Evolutionary conservation across 1,140 invertebrate species (phyloP), one percentile per base, ranked within the genome.

Genomic region (Vanessa atalanta): DNA sequence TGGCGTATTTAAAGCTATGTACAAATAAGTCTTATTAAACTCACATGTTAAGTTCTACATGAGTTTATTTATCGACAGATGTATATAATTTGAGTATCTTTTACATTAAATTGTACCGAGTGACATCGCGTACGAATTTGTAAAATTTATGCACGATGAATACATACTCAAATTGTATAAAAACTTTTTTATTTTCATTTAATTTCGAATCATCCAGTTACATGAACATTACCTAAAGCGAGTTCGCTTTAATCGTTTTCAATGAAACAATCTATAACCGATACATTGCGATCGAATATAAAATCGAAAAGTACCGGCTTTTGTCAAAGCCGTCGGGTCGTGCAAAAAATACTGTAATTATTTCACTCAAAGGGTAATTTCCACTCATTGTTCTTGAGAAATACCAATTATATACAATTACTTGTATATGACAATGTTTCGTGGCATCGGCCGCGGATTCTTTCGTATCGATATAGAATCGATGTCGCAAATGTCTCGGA

Each of bases 381-480:
- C 73, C 81, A 77, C 83, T 92, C 90, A 92, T 92, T 92, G 90
- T 92, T 92, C 90, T 90, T 84, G 79, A 88, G 89, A 92, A 92
- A 90, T 87, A 88, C 86, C 90, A 92, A 92, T 92, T 92, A 92
- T 92, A 89, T 91, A 91, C 89, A 92, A 92, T 91, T 92, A 92
- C 88, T 84, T 83, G 85, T 90, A 88, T 92, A 90, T 91, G 86
- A 88, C 87, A 90, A 86, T 90, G 86, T 90, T 83, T 84, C 74
- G 73, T 83, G 73, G 82, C 84, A 87, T 81, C 66, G 82, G 69
- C 66, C 73, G 60, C 51, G 73, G 79, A 84, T 90, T 83, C 84
- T 84, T 71, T 60, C 77, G 78, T 81, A 89, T 91, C 89, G 88
- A 91, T 91, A 87, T 80, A 82, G 83, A 79, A 85, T 89, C 87